A percentile compares a stretch with the other conserved stretches of the same genome.
Conservation (phyloP, 2,113 vertebrate species). For the Prunella himalayana region DNA sequence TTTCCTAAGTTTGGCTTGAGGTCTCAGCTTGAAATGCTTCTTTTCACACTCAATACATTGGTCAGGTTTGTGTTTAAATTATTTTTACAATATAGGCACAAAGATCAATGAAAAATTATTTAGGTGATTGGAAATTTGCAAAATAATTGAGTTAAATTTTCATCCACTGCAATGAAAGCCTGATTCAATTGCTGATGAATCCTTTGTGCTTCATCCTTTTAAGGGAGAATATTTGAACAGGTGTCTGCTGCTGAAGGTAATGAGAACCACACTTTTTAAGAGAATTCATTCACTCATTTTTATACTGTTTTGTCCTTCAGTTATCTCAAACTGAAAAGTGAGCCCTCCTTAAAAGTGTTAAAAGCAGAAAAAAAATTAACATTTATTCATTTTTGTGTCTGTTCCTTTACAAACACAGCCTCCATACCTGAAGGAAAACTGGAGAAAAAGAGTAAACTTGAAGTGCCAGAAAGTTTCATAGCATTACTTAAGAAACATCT, state of each 20-base stretch:
- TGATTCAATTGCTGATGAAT: neutral
- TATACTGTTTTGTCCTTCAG: neutral
- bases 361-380: neutral
- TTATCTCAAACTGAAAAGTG: neutral
- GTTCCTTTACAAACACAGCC: neutral
- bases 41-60: neutral
- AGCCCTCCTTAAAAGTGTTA: neutral
- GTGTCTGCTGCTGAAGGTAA: neutral
- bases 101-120: neutral
- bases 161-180: neutral
- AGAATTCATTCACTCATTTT: neutral
- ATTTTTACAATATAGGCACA: neutral
- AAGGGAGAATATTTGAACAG: neutral
- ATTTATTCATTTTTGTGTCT: neutral
- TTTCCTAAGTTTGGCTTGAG: neutral
- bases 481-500: neutral
- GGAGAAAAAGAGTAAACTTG: neutral
- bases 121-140: neutral
- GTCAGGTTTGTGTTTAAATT: neutral
- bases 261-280: neutral
- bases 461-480: neutral
- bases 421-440: neutral
- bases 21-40: neutral
- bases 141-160: neutral
- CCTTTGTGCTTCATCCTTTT: neutral